A percentile compares a stretch with the other conserved stretches of the same genome.
These are phyloP conservation scores for Misgurnus mizolepis DNA, from an alignment of 2,113 vertebrate genomes.

Conservation along the genomic window DNA sequence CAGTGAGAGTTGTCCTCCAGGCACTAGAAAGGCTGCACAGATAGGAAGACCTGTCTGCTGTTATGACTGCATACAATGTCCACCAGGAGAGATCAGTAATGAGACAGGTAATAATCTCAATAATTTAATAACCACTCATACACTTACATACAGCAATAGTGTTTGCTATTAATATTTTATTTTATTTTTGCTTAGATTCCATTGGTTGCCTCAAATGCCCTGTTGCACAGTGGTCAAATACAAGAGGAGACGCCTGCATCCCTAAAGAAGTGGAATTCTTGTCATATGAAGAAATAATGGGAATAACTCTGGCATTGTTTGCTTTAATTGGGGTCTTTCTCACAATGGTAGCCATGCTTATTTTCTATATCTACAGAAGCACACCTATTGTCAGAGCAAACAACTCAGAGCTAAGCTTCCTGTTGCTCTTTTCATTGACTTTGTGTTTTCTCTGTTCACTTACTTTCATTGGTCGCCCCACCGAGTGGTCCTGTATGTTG, in stretches of 20 bases:
- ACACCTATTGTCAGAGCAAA: constrained; percentile 74
- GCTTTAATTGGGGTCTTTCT: constrained; percentile 70
- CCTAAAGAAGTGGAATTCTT: constrained; percentile 72
- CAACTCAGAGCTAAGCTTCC: constrained; percentile 77
- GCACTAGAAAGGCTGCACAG: constrained; percentile 71
- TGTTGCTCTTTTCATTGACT: constrained; percentile 74
- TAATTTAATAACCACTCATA: not conserved
- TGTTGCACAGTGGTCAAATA: constrained; percentile 70
- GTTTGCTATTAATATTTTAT: not conserved
- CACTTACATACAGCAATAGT: no score
- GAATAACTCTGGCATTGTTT: constrained; percentile 62
- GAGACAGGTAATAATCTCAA: constrained; percentile 63
- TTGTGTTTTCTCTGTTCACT: constrained; percentile 75
- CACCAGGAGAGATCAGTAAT: constrained; percentile 75
- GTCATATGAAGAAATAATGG: constrained; percentile 67
- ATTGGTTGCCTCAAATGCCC: constrained; percentile 69
- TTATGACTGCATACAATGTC: constrained; percentile 74
- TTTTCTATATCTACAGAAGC: constrained; percentile 73
- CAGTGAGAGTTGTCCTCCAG: constrained; percentile 73
- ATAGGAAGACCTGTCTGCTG: constrained; percentile 75
- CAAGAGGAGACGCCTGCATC: constrained; percentile 67
- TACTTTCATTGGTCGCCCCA: constrained; percentile 37
- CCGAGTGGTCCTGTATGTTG: no score
- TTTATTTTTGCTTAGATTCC: constrained; percentile 64
- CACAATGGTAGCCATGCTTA: constrained; percentile 60